A percentile compares a stretch with the other conserved stretches of the same genome.
phyloP scores from a whole-genome alignment of 2,113 vertebrate species.

The Aythya baeri region DNA sequence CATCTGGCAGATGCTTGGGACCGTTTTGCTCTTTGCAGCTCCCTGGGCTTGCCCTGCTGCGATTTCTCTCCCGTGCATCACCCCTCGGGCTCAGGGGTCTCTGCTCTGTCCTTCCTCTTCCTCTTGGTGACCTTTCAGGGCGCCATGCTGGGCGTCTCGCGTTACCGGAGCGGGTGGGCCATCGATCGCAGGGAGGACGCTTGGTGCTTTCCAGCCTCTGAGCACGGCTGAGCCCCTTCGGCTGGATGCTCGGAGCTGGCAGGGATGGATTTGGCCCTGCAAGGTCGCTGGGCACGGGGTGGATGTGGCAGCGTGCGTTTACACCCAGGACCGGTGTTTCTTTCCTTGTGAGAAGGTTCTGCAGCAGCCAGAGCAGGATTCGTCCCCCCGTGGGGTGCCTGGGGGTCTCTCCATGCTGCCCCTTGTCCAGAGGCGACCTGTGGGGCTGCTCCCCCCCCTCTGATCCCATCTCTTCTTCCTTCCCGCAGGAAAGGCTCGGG shows the following conservation, averaged over 20 bases:
- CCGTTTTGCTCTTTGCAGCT: background rate
- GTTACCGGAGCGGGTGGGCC: background rate
- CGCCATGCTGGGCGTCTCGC: rapidly evolving
- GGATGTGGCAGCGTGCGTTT: background rate
- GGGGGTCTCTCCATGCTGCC: background rate
- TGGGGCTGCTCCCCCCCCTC: background rate
- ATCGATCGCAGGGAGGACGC: background rate
- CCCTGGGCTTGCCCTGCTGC: background rate
- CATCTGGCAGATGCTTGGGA: rapidly evolving
- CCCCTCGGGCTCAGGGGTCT: background rate
- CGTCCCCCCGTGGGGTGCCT: background rate
- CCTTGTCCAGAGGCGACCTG: rapidly evolving
- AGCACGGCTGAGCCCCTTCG: background rate
- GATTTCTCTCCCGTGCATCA: rapidly evolving
- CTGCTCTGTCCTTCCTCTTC: background rate
- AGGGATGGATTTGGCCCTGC: background rate
- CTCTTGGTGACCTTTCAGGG: background rate
- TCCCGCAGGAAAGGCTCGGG: slow-evolving; percentile 30
- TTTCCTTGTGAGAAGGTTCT: background rate
- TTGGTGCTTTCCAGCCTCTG: background rate
- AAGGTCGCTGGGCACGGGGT: rapidly evolving
- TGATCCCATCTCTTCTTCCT: background rate
- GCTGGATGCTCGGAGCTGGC: background rate
- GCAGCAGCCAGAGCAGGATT: background rate
- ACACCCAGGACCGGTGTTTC: background rate